Evolutionary conservation across 2,888 invertebrate genomes (phyloP).

Genomic region (Aradus depressus): DNA sequence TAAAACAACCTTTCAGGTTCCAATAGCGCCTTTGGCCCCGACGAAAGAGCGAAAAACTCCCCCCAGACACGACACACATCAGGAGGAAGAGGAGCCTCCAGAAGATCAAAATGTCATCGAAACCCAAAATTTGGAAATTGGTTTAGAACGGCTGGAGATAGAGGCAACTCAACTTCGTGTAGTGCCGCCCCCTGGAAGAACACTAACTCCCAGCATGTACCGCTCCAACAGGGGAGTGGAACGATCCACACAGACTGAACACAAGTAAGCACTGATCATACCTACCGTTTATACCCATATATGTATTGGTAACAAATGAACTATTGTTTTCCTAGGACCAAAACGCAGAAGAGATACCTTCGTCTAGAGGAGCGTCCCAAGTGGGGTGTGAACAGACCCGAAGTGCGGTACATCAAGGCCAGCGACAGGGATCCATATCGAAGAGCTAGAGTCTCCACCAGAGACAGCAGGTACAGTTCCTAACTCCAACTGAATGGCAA

Average conservation of each 20-base stretch:
- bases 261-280: conserved; percentile 15
- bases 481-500: too few relatives aligned
- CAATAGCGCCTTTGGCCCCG: conserved; percentile 11
- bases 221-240: conserved; percentile 38
- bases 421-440: conserved; percentile 75
- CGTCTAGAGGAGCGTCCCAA: conserved; percentile 35
- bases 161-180: conserved; percentile 22
- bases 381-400: conserved; percentile 46
- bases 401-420: conserved; percentile 74
- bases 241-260: conserved; percentile 53
- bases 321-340: background rate
- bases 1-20: background rate
- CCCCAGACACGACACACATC: too few relatives aligned
- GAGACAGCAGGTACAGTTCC: conserved; percentile 39
- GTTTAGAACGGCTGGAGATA: conserved; percentile 22
- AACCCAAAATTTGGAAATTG: conserved; percentile 12
- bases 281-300: background rate
- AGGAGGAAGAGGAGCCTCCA: conserved; percentile 2
- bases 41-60: background rate
- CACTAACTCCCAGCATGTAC: conserved; percentile 49
- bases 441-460: conserved; percentile 12
- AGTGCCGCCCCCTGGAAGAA: conserved; percentile 31
- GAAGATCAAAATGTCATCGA: conserved; percentile 1
- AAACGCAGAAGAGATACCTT: conserved; percentile 10
- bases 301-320: background rate